Percentiles rank a stretch among this genome's conserved stretches.
Conservation (phyloP, 37 sponge, comb jelly and placozoan species). For the Cliona cf. orientalis region DNA sequence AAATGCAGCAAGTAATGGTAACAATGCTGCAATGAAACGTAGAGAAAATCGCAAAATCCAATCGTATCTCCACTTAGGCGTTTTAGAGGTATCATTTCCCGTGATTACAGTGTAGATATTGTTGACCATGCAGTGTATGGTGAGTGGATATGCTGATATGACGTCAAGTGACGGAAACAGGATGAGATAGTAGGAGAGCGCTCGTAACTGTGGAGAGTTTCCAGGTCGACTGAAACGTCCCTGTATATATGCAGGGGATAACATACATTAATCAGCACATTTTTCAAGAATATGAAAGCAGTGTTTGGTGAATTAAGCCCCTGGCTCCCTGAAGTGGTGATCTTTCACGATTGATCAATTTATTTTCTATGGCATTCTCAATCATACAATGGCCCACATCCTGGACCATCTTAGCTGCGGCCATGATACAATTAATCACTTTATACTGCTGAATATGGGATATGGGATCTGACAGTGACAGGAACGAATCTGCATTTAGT, state of each 20-base stretch:
- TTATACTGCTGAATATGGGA: too few relatives aligned
- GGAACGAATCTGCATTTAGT: too few relatives aligned
- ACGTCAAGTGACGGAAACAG: slow-evolving; percentile 88
- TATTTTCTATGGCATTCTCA: too few relatives aligned
- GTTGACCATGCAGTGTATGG: slow-evolving; percentile 57
- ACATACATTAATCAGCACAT: too few relatives aligned
- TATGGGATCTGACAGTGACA: too few relatives aligned
- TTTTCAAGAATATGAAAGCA: too few relatives aligned
- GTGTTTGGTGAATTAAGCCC: too few relatives aligned
- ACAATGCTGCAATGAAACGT: slow-evolving; percentile 50
- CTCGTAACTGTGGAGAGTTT: slow-evolving; percentile 19
- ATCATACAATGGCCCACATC: too few relatives aligned
- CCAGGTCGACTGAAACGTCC: slow-evolving; percentile 4
- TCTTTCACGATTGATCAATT: too few relatives aligned
- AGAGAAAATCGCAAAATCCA: slow-evolving; percentile 37
- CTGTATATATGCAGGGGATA: slow-evolving; percentile 12
- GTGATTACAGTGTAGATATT: slow-evolving; percentile 68
- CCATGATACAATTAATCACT: too few relatives aligned
- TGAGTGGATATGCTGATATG: slow-evolving; percentile 78
- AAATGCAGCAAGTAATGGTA: slow-evolving; percentile 73
- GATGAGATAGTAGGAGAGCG: slow-evolving; percentile 78
- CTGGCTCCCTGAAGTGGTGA: too few relatives aligned
- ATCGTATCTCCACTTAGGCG: background rate
- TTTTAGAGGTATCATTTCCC: slow-evolving; percentile 51
- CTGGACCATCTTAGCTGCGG: too few relatives aligned